These are phyloP conservation scores for Poeciliopsis prolifica DNA, from an alignment of 2,113 vertebrate genomes.

Conservation along the genomic window DNA sequence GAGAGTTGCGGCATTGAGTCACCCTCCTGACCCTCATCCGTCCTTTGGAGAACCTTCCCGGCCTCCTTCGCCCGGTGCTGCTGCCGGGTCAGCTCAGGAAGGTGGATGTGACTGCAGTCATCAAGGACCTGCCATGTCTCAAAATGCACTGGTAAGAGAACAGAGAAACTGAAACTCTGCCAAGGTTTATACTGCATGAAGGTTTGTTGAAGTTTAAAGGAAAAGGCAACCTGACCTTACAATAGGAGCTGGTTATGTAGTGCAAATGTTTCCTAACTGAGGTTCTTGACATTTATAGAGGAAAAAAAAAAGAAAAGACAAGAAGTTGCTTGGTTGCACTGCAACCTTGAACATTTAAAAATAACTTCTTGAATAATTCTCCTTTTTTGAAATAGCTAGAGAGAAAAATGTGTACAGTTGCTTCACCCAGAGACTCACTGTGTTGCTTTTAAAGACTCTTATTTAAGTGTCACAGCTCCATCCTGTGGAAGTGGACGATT, in stretches of 20 bases:
- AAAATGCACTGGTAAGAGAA: slow-evolving; percentile 71
- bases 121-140: slow-evolving; percentile 66
- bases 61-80: slow-evolving; percentile 69
- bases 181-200: not conserved
- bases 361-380: not conserved
- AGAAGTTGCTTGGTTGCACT: not conserved
- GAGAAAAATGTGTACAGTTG: not conserved
- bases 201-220: not conserved
- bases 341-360: not conserved
- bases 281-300: not conserved
- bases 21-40: slow-evolving; percentile 75
- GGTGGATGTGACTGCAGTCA: slow-evolving; percentile 75
- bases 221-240: not conserved
- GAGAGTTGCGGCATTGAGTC: slow-evolving; percentile 88
- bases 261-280: not conserved
- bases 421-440: not conserved
- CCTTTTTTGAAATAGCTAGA: not conserved
- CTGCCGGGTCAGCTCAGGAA: slow-evolving; percentile 46
- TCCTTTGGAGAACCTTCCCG: slow-evolving; percentile 81
- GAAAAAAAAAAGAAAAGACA: not conserved
- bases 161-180: not conserved
- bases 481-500: not conserved
- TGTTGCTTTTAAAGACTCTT: not conserved
- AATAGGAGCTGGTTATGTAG: not conserved
- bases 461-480: not conserved